Evolutionary conservation across 2,888 invertebrate species (phyloP), one percentile per base, ranked within the genome.

Genomic region (Tineola bisselliella): DNA sequence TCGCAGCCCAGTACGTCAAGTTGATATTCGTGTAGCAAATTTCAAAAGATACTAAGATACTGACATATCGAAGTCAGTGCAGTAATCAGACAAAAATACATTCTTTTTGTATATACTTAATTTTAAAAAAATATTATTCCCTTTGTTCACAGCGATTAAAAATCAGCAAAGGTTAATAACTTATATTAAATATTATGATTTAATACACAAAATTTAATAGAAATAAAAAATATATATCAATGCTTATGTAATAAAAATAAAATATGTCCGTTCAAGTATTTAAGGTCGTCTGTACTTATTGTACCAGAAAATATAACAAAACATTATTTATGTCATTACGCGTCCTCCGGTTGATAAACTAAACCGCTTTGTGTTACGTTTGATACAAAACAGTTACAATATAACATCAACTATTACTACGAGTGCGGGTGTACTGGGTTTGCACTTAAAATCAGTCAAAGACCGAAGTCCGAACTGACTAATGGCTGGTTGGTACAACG

Each of bases 381-480:
- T 48, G 48, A 48, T 17, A 48, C 48, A 48, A 48, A 48, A 48
- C 48, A 48, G 48, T 48, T 48, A 48, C 48, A 10, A n/a, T 13
- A 48, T 43, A 48, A 48, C 48, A 15, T 48, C 13, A 48, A 48
- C 17, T 17, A 10, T 48, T 17, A 8, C 13, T n/a, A n/a, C 48
- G 3, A 48, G 48, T 48, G 10, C 48, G 17, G 15, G 13, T 48
- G 48, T n/a, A 48, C 48, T 10, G 15, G n/a, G 15, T 17, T 48
- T 48, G 48, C 17, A 48, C 48, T 48, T 8, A 48, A 48, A n/a
- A 10, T n/a, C 13, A 48, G 48, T 48, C 48, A 48, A 48, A 48
- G 48, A 48, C n/a, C 48, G 48, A 48, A 48, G 48, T 48, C 44
- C 48, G 48, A 38, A 13, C 8, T 48, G 48, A 48, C 15, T 17